Conservation (phyloP, 2,888 invertebrate genomes). For the Baccha elongata region DNA sequence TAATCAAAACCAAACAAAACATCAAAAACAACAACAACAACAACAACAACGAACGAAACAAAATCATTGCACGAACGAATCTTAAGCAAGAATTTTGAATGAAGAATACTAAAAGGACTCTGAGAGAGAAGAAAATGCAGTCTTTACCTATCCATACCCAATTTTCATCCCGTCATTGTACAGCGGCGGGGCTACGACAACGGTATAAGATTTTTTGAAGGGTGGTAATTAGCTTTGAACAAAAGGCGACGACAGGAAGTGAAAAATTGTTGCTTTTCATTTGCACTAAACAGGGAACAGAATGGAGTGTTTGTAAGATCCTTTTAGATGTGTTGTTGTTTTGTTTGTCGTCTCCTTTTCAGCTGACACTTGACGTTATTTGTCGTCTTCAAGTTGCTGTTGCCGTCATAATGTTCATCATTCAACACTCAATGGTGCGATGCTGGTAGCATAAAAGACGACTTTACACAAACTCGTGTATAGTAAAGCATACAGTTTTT, state of each 20-base stretch:
- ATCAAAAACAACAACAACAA: not conserved
- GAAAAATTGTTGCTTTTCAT: conserved; percentile 69
- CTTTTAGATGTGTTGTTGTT: not conserved
- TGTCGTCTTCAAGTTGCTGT: conserved; percentile 67
- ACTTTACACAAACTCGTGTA: not conserved
- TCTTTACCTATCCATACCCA: not conserved
- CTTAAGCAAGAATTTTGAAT: conserved; percentile 23
- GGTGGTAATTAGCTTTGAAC: conserved; percentile 71
- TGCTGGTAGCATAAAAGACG: conserved; percentile 19
- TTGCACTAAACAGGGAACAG: conserved; percentile 46
- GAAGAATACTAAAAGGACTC: conserved; percentile 14
- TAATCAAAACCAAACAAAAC: conserved; percentile 19
- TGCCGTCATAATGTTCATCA: conserved; percentile 68
- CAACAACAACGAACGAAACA: not conserved
- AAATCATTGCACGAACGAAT: not conserved
- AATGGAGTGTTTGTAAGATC: conserved; percentile 33
- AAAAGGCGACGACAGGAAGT: conserved; percentile 61
- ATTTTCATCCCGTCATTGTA: conserved; percentile 10
- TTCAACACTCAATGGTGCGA: conserved; percentile 53
- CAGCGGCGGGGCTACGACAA: not conserved
- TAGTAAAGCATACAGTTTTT: not conserved
- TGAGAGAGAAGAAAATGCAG: conserved; percentile 1
- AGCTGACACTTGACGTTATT: conserved; percentile 63
- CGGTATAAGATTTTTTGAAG: no score
- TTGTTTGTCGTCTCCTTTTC: conserved; percentile 28